Percentiles rank a stretch among this genome's conserved stretches.
These are phyloP conservation scores for Thunnus albacares DNA, from an alignment of 2,797 vertebrate genomes.

Conservation along the genomic window DNA sequence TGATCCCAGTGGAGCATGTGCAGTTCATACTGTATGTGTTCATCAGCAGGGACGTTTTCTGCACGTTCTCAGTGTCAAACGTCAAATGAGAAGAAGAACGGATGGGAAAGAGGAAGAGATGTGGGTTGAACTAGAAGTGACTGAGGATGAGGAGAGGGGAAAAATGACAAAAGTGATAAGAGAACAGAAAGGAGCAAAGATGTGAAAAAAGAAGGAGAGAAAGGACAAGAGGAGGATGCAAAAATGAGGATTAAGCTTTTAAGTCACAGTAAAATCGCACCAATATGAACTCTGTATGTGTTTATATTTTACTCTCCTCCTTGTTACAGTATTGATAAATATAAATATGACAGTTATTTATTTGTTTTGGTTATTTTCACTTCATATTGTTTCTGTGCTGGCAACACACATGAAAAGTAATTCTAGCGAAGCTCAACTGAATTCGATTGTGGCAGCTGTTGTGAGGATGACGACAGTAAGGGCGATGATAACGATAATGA, in stretches of 20 bases:
- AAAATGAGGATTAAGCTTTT: background rate
- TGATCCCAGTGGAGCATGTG: background rate
- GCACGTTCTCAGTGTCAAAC: background rate
- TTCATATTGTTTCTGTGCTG: slow-evolving; percentile 6
- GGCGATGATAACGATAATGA: slow-evolving; percentile 44
- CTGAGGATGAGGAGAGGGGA: background rate
- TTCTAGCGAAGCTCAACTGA: slow-evolving; percentile 4
- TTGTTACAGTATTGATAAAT: background rate
- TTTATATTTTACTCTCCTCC: background rate
- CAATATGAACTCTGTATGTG: background rate
- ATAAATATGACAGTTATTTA: background rate
- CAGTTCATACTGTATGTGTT: background rate
- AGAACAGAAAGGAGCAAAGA: background rate
- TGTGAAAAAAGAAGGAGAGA: background rate
- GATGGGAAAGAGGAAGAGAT: background rate
- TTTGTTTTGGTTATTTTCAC: slow-evolving; percentile 24
- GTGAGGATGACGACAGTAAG: slow-evolving; percentile 9
- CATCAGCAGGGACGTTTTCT: background rate
- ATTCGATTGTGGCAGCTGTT: slow-evolving; percentile 47
- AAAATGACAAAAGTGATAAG: background rate
- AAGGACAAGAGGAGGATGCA: background rate
- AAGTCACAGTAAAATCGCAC: background rate
- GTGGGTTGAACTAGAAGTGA: background rate
- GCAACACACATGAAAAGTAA: slow-evolving; percentile 12
- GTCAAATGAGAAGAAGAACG: background rate